These are phyloP conservation scores for Mamestra configurata DNA, from an alignment of 1,140 invertebrate species.

Conservation along the genomic window DNA sequence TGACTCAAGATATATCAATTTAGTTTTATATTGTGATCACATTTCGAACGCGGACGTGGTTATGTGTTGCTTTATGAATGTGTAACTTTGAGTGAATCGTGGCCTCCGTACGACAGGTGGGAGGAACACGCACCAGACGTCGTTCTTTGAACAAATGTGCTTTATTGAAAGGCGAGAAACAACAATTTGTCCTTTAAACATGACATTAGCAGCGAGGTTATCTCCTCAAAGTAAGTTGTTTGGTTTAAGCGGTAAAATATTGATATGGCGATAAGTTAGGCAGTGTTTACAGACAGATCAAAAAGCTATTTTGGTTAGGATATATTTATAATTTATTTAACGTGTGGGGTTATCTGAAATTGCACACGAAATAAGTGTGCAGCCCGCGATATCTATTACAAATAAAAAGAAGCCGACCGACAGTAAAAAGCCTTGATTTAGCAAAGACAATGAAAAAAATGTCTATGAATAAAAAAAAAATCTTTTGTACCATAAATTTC, in stretches of 20 bases:
- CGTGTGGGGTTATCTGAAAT: not conserved
- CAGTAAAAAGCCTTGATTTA: no score
- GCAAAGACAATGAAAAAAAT: no score
- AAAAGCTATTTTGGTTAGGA: not conserved
- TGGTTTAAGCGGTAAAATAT: conserved; percentile 36
- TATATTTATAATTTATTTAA: not conserved
- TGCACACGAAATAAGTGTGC: not conserved
- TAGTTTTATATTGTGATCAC: conserved; percentile 5
- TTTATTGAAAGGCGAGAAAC: conserved; percentile 71
- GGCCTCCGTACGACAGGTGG: conserved; percentile 68
- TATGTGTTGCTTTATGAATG: conserved; percentile 33
- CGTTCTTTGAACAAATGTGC: conserved; percentile 76
- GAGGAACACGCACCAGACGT: conserved; percentile 68
- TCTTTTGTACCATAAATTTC: not conserved
- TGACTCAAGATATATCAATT: not conserved
- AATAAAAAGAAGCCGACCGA: no score
- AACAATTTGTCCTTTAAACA: conserved; percentile 73
- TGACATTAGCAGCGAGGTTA: conserved; percentile 80
- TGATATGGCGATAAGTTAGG: not conserved
- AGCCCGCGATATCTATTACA: not conserved
- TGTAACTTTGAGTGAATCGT: conserved; percentile 66
- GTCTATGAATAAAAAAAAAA: not conserved
- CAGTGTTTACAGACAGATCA: conserved; percentile 10
- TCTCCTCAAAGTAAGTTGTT: conserved; percentile 75
- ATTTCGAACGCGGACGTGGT: conserved; percentile 5